Evolutionary conservation across 2,797 vertebrate genomes (phyloP).

Genomic region (Pseudochromis fuscus): DNA sequence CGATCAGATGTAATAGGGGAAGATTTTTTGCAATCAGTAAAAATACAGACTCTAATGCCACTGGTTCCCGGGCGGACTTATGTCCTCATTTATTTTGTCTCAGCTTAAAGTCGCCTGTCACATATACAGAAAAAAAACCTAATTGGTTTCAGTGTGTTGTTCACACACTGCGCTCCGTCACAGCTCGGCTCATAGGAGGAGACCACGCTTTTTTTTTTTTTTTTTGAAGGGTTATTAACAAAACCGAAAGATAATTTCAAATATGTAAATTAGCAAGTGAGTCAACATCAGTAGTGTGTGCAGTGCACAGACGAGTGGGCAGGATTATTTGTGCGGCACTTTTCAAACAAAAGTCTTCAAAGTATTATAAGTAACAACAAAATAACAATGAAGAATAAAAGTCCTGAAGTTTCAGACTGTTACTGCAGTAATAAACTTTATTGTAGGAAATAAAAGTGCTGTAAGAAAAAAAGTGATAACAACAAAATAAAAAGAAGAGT

Average conservation of each 20-base stretch:
- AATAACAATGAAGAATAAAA: too few relatives aligned
- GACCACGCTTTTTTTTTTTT: conserved; percentile 7
- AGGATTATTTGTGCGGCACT: conserved; percentile 9
- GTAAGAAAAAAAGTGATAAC: too few relatives aligned
- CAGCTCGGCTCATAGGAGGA: conserved; percentile 20
- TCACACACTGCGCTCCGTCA: conserved; percentile 3
- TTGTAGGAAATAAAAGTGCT: too few relatives aligned
- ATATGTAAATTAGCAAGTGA: conserved; percentile 30
- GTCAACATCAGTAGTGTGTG: background rate
- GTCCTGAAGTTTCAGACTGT: too few relatives aligned
- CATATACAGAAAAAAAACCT: conserved; percentile 48
- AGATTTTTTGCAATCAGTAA: conserved; percentile 48
- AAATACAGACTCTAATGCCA: conserved; percentile 53
- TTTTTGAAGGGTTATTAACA: conserved; percentile 30
- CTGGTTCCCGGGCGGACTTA: conserved; percentile 38
- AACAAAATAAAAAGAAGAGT: too few relatives aligned
- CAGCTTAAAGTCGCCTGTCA: conserved; percentile 48
- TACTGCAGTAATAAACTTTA: too few relatives aligned
- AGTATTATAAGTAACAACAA: background rate
- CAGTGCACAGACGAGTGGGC: background rate
- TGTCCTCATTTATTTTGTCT: conserved; percentile 50
- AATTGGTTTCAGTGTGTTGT: conserved; percentile 56
- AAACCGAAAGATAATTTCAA: conserved; percentile 29
- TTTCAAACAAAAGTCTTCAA: background rate
- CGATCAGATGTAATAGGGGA: conserved; percentile 48